Base-by-base conservation (phyloP, 2,113 vertebrate genomes). In the Saguinus imperator region DNA sequence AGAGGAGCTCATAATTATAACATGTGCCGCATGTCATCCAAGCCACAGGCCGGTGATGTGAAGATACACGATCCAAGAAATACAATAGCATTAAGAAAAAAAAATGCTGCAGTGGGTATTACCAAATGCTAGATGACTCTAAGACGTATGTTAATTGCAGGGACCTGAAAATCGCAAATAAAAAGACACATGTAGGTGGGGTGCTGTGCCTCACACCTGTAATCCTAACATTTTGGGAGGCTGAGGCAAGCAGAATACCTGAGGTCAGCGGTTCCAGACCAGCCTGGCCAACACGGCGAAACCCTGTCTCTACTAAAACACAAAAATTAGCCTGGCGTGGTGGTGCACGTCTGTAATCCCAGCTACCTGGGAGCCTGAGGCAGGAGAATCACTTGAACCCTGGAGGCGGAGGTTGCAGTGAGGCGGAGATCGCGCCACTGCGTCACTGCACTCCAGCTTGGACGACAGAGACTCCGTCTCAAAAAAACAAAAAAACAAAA, bases 401-500 rank as follows among this genome's bases (percentile, higher is more conserved):
- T 16, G 66, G 66, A 68, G 32, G 14, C 29, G 1, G 66, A 68
- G 66, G 13, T 8, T 68, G 66, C 66, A 35, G 14, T 68, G 32
- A 68, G 13, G 13, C 12, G 32, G 32, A 35, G 66, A 68, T 8
- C 13, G 66, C 16, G 32, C 32, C 32, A 35, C 2, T 6, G 66
- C 14, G 32, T 6, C 14, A 68, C 1, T 14, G 66, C 66, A 35
- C 66, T 68, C 32, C 66, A 35, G 32, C 32, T 32, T 68, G 32
- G 66, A 35, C 6, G 14, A 35, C 66, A 35, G 66, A 68, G 32
- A 35, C 32, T 68, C 29, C 14, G 32, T 8, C 66, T 8, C 32
- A 6, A 17, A 17, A 68, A 87, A 86, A 87, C 82, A n/a, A 92
- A 89, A 87, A 89, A 91, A 86, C 25, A 91, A 89, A 73, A 87